phyloP scores from a whole-genome alignment of 1,140 invertebrate genomes.

The Aporrectodea caliginosa region DNA sequence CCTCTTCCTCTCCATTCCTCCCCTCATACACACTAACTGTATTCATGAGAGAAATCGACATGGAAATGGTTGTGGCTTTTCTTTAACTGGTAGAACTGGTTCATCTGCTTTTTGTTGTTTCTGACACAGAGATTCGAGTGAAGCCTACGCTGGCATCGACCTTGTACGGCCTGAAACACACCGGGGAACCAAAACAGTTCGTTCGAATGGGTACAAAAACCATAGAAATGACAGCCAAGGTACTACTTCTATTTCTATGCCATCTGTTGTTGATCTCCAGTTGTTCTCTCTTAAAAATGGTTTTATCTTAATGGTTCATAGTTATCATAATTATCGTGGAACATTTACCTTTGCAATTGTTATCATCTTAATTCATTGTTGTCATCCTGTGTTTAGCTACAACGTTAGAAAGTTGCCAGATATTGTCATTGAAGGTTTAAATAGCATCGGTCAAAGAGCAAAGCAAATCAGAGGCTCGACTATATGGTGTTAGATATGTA shows the following conservation, averaged over 20 bases:
- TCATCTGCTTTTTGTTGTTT: not conserved
- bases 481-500: no score
- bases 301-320: not conserved
- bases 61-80: no score
- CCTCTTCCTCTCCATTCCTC: no score
- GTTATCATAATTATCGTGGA: not conserved
- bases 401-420: not conserved
- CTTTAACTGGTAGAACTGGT: not conserved
- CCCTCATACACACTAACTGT: no score
- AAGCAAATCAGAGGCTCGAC: no score
- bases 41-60: no score
- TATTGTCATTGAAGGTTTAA: not conserved
- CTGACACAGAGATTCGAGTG: not conserved
- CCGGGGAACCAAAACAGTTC: not conserved
- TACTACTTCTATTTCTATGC: not conserved
- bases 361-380: not conserved
- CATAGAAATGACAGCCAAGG: not conserved
- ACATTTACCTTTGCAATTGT: not conserved
- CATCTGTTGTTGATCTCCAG: no score
- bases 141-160: not conserved
- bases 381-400: not conserved
- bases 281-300: not conserved
- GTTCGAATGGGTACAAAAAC: not conserved
- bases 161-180: not conserved
- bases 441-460: no score